These are phyloP conservation scores for Microcebus ravelobensis DNA, from an alignment of 2,113 vertebrate species.

Conservation along the genomic window DNA sequence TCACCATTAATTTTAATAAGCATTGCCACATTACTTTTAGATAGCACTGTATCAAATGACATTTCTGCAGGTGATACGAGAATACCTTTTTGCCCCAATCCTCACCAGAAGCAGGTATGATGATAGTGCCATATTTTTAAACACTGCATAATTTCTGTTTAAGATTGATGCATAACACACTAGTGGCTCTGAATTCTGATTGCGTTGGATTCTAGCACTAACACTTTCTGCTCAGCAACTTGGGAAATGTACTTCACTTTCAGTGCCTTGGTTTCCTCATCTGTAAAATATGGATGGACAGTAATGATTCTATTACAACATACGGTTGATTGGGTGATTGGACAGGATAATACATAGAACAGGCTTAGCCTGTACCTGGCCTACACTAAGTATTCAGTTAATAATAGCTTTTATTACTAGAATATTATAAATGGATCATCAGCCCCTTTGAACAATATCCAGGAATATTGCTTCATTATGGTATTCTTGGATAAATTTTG, in stretches of 20 bases:
- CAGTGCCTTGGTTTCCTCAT: not conserved
- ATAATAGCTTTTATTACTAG: constrained; percentile 37
- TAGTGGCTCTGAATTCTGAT: not conserved
- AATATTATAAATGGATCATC: not conserved
- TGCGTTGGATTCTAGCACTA: not conserved
- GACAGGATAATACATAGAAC: not conserved
- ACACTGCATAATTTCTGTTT: not conserved
- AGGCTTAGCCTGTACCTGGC: not conserved
- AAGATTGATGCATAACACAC: not conserved
- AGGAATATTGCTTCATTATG: constrained; percentile 1
- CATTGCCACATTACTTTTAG: not conserved
- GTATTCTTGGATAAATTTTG: constrained; percentile 38
- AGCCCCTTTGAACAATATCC: not conserved
- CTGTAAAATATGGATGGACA: not conserved
- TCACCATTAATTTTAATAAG: constrained; percentile 18
- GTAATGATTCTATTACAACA: not conserved
- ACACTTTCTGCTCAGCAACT: not conserved
- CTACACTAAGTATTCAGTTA: not conserved
- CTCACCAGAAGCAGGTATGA: not conserved
- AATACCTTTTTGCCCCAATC: not conserved
- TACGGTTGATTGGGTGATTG: not conserved
- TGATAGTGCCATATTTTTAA: not conserved
- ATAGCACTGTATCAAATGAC: not conserved
- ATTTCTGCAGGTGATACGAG: not conserved
- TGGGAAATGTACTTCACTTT: not conserved